Evolutionary conservation across 2,113 vertebrate genomes (phyloP), one percentile per base, ranked within the genome.

Genomic region (Thryonomys swinderianus): DNA sequence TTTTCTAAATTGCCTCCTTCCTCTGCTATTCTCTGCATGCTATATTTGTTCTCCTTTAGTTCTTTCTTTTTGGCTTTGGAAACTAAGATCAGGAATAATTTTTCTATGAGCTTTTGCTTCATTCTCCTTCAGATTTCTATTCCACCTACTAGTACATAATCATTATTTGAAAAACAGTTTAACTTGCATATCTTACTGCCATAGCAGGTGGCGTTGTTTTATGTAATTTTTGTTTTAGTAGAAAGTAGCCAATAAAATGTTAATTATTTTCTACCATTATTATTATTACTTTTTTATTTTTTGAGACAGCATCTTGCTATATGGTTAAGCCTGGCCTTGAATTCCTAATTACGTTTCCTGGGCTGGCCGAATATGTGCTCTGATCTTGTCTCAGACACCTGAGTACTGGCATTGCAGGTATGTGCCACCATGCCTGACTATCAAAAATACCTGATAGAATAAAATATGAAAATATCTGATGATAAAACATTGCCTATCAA

Each of bases 11-110:
- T 96, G 7, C 71, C 14, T 88, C 61, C 45, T 34, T 73, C 14
- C 40, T 83, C 23, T 95, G 62, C 55, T 90, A 9, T 85, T 88
- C 7, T 81, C 32, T 76, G n/a, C 17, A 55, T 64, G 32, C 66
- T 95, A 2, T 69, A 53, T 86, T 59, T 95, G 73, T 81, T 45
- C 30, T 45, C 40, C 11, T 91, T 84, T 57, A 69, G 71, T n/a
- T 91, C 74, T 94, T 86, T 82, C 37, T 66, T 86, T 20, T 92
- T 94, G 23, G 34, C 67, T 92, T 94, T 92, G 91, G 79, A 64
- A 93, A 66, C 51, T 69, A 69, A 64, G 48, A 57, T 81, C 48
- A 76, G 62, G 71, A 37, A 66, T 1, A 27, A 8, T 83, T 92
- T 91, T 11, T 59, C 20, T 51, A 4, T 93, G 48, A 95, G 20